Base-by-base conservation (phyloP, 2,113 vertebrate species). In the Seriola rivoliana region DNA sequence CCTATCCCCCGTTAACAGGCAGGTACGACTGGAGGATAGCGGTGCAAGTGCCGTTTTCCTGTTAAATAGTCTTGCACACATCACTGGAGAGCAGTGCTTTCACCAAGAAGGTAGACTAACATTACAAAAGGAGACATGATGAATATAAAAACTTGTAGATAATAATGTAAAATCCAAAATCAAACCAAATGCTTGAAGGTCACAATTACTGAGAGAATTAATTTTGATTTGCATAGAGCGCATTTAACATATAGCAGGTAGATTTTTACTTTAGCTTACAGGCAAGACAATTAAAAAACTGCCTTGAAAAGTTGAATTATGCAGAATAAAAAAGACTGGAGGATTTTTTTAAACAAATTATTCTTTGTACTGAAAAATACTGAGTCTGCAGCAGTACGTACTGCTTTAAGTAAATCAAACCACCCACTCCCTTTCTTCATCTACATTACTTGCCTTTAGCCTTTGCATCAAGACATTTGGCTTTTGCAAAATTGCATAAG, bases 1-100 rank as follows among this genome's bases (percentile, higher is more conserved):
- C 38, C 65, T 13, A 40, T 46, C 50, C 65, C 60, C 65, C 71
- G 58, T 84, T 80, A 86, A 81, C 85, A 75, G 67, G 50, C 42
- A 42, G 69, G 62, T 76, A 46, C 59, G 69, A 38, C 50, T 72
- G 57, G 17, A 59, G 46, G 75, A 76, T 54, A 71, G 40, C 52
- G 58, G 23, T 52, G 67, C 32, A 50, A 82, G 74, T 7, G 25
- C 64, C 4, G 7, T 68, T 66, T 75, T 70, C n/a, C 54, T 54
- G 29, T 73, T 71, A 62, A 82, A 84, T 8, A 50, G 55, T 59
- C 34, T 1, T 40, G 38, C 74, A 34, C 73, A 78, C 4, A 32
- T 78, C 60, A 63, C 8, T 63, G 13, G 14, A 73, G 21, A 55
- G 25, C 38, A 48, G 11, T 23, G 19, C 71, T 57, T 73, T 66